Evolutionary conservation across 2,113 vertebrate genomes (phyloP), one percentile per base, ranked within the genome.

Genomic region (Ceyx cyanopectus): DNA sequence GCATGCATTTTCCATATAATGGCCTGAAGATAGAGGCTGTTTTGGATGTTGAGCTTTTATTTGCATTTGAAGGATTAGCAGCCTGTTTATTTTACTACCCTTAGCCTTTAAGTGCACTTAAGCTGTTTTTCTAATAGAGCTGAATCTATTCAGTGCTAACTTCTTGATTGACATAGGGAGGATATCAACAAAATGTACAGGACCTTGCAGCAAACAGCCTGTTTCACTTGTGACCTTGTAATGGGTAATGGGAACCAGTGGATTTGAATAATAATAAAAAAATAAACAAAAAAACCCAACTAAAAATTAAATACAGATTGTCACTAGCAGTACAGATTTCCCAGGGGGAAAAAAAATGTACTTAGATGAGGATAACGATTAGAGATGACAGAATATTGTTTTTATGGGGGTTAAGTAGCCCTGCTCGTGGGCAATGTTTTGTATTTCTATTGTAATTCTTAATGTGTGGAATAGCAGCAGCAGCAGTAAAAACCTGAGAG

Each of bases 41-140:
- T 92, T 90, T 89, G 75, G 54, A 84, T 68, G 61, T 77, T 41
- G 63, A 92, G 74, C 14, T 12, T 87, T 92, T 92, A 93, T 95
- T 97, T 95, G 74, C 93, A 90, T 94, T 90, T 92, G 46, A 80
- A 92, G 61, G 72, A 93, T 91, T 94, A 94, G 57, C 82, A 92
- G 78, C 13, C 58, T 95, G 92, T 96, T 95, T 95, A 87, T 93
- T 89, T 83, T 85, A 51, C 68, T 81, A 62, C 75, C 54, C 58
- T 91, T 90, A 92, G 65, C 69, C 63, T 92, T 87, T 87, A 95
- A 96, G 94, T 86, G 89, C 82, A 78, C 87, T 96, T 96, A 67
- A 83, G 63, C 50, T 85, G 51, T 83, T 90, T 96, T 89, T 89
- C 79, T 56, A 75, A 58, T 43, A 74, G 74, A 79, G 54, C n/a